Evolutionary conservation across 1,140 invertebrate species (phyloP), one percentile per base, ranked within the genome.

Genomic region (Drosophila ficusphila): DNA sequence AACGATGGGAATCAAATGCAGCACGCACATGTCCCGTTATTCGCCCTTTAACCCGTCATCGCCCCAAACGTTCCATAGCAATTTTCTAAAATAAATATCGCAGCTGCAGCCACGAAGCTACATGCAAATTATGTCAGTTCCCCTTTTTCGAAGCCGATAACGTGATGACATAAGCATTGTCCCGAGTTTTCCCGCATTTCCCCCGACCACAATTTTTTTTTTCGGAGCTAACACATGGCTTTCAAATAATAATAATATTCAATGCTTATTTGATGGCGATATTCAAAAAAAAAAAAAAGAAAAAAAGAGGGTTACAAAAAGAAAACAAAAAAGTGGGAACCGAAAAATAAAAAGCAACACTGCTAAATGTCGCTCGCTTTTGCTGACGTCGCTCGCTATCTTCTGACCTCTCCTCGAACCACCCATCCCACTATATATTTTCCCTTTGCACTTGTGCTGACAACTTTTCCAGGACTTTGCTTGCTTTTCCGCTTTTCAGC

Each of bases 51-150:
- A 33, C 41, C 57, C 46, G 19, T 41, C 33, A 29, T 33, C 39
- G 4, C 16, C 18, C 48, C 33, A 41, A 33, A 39, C 54, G 54
- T 75, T 72, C 60, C 74, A 53, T 71, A 27, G 33, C 71, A 85
- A 86, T 83, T 83, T 65, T 65, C 62, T 76, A 79, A 64, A 85
- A 79, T 76, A 85, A 86, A 85, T 76, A 85, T 81, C 57, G 65
- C 60, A 74, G 73, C 73, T 71, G 51, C 36, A 60, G 52, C 54
- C 62, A 64, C 64, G 52, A 42, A 42, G 64, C 46, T 42, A 68
- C 81, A 86, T 86, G 79, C 79, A 85, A 86, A 85, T 85, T 79
- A 85, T 86, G 79, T 73, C 71, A 85, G 81, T 79, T 46, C 8
- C 53, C 33, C 21, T 51, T 62, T 65, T 46, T 36, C 16, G 36